Percentiles rank a stretch among this genome's conserved stretches.
These are phyloP conservation scores for Lepidonotus clava DNA, from an alignment of 2,888 invertebrate species.

Conservation along the genomic window DNA sequence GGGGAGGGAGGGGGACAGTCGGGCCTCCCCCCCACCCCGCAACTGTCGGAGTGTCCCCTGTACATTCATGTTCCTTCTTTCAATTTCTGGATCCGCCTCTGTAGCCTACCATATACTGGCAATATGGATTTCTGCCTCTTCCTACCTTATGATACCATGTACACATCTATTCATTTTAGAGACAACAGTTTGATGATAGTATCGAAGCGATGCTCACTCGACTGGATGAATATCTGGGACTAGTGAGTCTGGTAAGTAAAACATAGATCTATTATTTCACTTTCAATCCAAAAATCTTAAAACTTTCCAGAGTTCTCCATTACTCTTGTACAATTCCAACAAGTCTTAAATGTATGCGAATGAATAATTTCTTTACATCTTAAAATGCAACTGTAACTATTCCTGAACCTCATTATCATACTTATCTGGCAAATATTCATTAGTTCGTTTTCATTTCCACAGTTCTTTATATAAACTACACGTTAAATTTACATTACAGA, in stretches of 20 bases:
- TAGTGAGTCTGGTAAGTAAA: slow-evolving; percentile 74
- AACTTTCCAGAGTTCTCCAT: too few species aligned
- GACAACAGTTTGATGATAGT: slow-evolving; percentile 72
- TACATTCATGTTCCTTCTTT: neutral
- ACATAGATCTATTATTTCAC: too few species aligned
- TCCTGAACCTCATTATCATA: too few species aligned
- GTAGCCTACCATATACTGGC: neutral
- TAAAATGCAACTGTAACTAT: too few species aligned
- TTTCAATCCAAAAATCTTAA: too few species aligned
- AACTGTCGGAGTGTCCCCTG: neutral
- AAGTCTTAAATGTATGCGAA: too few species aligned
- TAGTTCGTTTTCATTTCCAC: too few species aligned
- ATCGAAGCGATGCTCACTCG: slow-evolving; percentile 76
- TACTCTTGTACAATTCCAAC: too few species aligned
- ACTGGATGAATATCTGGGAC: slow-evolving; percentile 75
- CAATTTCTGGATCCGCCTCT: neutral
- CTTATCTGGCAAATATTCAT: too few species aligned
- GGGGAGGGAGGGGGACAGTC: neutral
- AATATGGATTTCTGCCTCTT: neutral
- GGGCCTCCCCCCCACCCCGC: neutral
- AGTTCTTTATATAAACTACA: too few species aligned
- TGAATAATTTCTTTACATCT: too few species aligned
- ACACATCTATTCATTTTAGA: slow-evolving; percentile 69
- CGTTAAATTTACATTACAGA: too few species aligned
- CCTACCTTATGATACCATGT: neutral